Conservation (phyloP, 2,797 vertebrate genomes). For the Sebastes nivosus region DNA sequence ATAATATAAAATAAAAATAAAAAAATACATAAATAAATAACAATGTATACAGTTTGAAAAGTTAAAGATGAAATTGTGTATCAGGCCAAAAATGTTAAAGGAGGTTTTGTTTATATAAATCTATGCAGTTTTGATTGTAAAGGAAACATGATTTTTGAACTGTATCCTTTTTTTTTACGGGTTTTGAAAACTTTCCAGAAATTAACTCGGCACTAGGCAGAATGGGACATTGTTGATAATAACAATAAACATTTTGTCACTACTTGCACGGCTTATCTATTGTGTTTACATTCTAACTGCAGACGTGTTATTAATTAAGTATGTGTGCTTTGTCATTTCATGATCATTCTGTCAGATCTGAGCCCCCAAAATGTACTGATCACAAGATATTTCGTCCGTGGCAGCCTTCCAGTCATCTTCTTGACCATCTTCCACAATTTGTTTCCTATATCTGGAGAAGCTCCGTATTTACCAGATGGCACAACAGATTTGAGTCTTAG, state of each 20-base stretch:
- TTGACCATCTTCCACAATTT: background rate
- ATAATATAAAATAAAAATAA: background rate
- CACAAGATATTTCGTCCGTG: background rate
- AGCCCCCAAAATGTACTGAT: background rate
- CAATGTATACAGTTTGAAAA: background rate
- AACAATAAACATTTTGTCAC: constrained; percentile 55
- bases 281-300: too few relatives aligned
- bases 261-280: background rate
- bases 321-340: background rate
- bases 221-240: background rate
- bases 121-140: constrained; percentile 17
- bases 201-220: background rate
- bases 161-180: constrained; percentile 12
- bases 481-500: background rate
- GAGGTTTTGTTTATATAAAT: constrained; percentile 26
- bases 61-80: background rate
- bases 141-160: constrained; percentile 27
- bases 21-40: background rate
- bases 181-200: constrained; percentile 12
- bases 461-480: background rate
- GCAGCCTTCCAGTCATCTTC: background rate
- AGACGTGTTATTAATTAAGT: too few relatives aligned
- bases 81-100: constrained; percentile 45
- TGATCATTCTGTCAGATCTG: background rate
- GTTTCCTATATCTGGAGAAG: background rate